phyloP scores from a whole-genome alignment of 2,888 invertebrate genomes.

The Leptinotarsa haldemani region DNA sequence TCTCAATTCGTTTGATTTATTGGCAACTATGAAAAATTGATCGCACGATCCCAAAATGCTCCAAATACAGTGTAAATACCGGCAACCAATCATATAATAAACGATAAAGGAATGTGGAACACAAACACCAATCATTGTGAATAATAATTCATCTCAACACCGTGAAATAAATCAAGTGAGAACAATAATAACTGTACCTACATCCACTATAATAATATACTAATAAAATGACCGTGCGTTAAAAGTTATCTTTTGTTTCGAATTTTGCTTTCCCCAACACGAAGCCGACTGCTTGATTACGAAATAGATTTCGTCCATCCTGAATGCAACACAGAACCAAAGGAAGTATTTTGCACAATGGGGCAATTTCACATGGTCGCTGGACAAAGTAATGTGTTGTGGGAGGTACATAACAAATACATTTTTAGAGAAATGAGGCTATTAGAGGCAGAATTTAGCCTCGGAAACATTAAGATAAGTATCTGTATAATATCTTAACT shows the following conservation, averaged over 20 bases:
- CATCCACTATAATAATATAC: slow-evolving; percentile 9
- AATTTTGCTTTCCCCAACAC: slow-evolving; percentile 8
- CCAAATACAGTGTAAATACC: slow-evolving; percentile 12
- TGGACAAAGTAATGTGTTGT: too few relatives aligned
- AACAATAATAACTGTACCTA: slow-evolving; percentile 18
- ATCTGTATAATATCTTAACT: too few relatives aligned
- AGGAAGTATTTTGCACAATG: too few relatives aligned
- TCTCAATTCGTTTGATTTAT: slow-evolving; percentile 2
- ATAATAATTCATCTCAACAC: slow-evolving; percentile 7
- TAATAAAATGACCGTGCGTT: slow-evolving; percentile 2
- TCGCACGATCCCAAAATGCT: slow-evolving; percentile 1
- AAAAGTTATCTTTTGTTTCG: slow-evolving; percentile 14
- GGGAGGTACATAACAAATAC: too few relatives aligned
- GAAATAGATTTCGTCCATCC: not conserved
- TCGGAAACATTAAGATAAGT: too few relatives aligned
- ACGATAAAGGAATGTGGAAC: slow-evolving; percentile 10
- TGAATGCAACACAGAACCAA: not conserved
- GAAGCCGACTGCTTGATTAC: not conserved
- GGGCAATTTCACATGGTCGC: too few relatives aligned
- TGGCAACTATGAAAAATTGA: not conserved
- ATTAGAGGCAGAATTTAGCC: too few relatives aligned
- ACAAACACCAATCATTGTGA: slow-evolving; percentile 4
- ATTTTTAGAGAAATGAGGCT: too few relatives aligned
- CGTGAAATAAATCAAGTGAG: slow-evolving; percentile 13
- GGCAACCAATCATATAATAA: slow-evolving; percentile 4